phyloP scores from a whole-genome alignment of 2,888 invertebrate species.

The Tiliacea aurago region DNA sequence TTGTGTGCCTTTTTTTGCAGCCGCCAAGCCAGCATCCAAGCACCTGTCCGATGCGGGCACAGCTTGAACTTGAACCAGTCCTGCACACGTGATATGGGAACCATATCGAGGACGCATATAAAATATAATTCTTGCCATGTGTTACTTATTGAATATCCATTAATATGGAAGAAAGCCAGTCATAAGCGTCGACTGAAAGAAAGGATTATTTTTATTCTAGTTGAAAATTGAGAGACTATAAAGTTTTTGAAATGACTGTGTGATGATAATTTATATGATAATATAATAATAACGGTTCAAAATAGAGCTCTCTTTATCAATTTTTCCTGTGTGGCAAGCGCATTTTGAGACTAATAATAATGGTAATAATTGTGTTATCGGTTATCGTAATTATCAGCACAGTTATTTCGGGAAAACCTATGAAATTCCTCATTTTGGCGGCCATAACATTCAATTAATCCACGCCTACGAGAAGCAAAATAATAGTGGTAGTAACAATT shows the following conservation, averaged over 20 bases:
- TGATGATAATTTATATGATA: not conserved
- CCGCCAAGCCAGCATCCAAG: not conserved
- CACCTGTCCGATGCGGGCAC: slow-evolving; percentile 57
- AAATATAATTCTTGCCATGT: not conserved
- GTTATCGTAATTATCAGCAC: not conserved
- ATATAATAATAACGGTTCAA: not conserved
- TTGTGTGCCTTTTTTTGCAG: slow-evolving; percentile 24
- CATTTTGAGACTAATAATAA: not conserved
- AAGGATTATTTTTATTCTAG: not conserved
- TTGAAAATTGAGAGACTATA: not conserved
- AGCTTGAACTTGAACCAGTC: slow-evolving; percentile 33
- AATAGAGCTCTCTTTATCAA: not conserved
- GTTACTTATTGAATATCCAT: not conserved
- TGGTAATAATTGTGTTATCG: not conserved
- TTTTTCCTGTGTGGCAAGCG: not conserved
- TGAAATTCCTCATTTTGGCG: not conserved
- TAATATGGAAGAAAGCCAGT: not conserved
- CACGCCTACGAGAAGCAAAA: not conserved
- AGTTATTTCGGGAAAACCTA: not conserved
- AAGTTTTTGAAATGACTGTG: not conserved
- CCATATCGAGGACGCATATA: not conserved
- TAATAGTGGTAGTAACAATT: not conserved
- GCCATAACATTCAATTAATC: not conserved
- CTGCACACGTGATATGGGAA: slow-evolving; percentile 13
- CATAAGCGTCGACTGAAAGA: not conserved